phyloP scores from a whole-genome alignment of 92 coral and sea anemone species.

The Zoanthus sociatus region DNA sequence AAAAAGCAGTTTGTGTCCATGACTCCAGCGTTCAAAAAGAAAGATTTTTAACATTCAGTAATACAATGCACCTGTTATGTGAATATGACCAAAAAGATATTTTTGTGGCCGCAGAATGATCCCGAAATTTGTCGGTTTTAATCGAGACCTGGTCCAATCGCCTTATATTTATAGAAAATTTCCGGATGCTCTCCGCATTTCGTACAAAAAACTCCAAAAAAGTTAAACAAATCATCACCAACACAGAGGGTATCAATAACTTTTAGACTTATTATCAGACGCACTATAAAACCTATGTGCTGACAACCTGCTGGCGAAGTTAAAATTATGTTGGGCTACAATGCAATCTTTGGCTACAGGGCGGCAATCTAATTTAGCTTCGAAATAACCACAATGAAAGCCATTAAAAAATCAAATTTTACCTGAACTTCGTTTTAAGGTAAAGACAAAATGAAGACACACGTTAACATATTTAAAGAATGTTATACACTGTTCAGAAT shows the following conservation, averaged over 20 bases:
- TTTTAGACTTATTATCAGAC: background rate
- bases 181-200: background rate
- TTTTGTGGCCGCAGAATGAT: background rate
- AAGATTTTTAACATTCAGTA: background rate
- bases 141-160: too few species aligned
- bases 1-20: background rate
- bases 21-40: conserved; percentile 1
- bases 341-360: background rate
- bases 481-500: background rate
- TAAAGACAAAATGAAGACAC: background rate
- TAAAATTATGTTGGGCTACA: background rate
- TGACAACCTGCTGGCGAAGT: background rate
- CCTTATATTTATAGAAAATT: too few species aligned
- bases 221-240: background rate
- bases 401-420: background rate
- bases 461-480: background rate
- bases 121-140: too few species aligned
- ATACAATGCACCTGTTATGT: background rate
- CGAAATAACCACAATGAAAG: conserved; percentile 8
- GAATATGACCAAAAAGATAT: background rate
- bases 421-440: background rate
- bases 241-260: background rate
- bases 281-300: background rate
- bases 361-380: background rate
- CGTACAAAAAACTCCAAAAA: background rate